Conservation (phyloP, 2,113 vertebrate species). For the Thymallus thymallus region DNA sequence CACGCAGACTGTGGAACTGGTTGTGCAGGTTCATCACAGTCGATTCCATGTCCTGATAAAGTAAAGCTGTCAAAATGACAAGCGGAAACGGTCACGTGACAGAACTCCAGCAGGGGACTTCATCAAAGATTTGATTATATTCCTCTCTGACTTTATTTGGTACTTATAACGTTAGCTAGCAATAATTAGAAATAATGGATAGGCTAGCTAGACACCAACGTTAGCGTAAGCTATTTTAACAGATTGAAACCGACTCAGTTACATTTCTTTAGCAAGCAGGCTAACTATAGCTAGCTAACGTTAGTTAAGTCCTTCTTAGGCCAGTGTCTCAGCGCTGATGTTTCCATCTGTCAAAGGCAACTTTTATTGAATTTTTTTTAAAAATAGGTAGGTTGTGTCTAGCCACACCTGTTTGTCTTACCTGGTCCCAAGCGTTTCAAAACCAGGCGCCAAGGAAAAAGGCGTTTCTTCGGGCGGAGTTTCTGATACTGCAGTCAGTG, state of each 20-base stretch:
- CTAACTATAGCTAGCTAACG: neutral
- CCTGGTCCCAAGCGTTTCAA: too few relatives aligned
- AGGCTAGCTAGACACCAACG: neutral
- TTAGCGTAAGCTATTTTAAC: neutral
- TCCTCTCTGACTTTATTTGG: neutral
- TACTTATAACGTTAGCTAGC: neutral
- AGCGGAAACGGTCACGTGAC: neutral
- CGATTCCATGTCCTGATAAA: conserved; percentile 74
- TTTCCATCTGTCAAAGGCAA: neutral
- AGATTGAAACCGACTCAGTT: neutral
- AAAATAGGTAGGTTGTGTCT: too few relatives aligned
- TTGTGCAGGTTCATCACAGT: conserved; percentile 75
- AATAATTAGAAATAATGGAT: neutral
- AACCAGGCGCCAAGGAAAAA: too few relatives aligned
- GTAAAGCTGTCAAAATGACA: neutral
- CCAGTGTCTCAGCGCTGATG: neutral
- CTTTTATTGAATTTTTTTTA: too few relatives aligned
- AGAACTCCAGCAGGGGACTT: neutral
- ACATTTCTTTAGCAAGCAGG: neutral
- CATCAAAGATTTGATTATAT: too few relatives aligned
- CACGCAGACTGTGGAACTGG: conserved; percentile 78
- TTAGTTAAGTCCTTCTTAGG: neutral
- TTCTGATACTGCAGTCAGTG: too few relatives aligned
- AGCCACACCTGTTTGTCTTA: neutral
- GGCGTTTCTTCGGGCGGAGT: too few relatives aligned